phyloP scores from a whole-genome alignment of 2,888 invertebrate species.

The Sarcophaga variegata region DNA sequence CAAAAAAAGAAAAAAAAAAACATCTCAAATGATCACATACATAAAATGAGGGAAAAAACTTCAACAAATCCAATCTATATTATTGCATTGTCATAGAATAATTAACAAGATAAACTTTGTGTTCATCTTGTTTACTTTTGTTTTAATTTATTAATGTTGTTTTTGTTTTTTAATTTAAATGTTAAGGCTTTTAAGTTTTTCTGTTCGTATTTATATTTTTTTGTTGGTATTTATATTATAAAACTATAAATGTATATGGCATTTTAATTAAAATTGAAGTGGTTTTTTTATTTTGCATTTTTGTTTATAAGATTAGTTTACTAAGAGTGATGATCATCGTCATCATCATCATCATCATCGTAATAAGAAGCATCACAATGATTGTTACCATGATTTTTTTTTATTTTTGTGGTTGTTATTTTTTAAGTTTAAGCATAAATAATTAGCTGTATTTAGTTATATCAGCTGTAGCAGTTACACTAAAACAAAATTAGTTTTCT shows the following conservation, averaged over 20 bases:
- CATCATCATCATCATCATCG: too few relatives aligned
- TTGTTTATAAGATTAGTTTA: conserved; percentile 4
- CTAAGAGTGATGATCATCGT: conserved; percentile 43
- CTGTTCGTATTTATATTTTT: neutral
- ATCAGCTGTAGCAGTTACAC: conserved; percentile 10
- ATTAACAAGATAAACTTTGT: conserved; percentile 1
- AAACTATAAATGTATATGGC: neutral
- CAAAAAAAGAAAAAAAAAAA: neutral
- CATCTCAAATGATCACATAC: neutral
- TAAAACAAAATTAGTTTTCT: neutral
- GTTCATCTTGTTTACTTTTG: neutral
- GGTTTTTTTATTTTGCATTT: neutral
- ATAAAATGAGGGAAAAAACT: neutral
- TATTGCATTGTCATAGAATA: conserved; percentile 27
- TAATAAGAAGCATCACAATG: neutral
- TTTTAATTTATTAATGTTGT: neutral
- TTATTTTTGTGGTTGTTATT: neutral
- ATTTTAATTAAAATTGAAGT: neutral
- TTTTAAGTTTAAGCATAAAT: conserved; percentile 47
- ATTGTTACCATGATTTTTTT: conserved; percentile 17
- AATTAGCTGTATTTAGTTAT: conserved; percentile 46
- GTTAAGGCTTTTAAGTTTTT: neutral
- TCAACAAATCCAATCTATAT: neutral
- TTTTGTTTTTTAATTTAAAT: neutral
- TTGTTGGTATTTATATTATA: neutral